Evolutionary conservation across 2,113 vertebrate genomes (phyloP), one percentile per base, ranked within the genome.

Genomic region (Thomomys bottae): DNA sequence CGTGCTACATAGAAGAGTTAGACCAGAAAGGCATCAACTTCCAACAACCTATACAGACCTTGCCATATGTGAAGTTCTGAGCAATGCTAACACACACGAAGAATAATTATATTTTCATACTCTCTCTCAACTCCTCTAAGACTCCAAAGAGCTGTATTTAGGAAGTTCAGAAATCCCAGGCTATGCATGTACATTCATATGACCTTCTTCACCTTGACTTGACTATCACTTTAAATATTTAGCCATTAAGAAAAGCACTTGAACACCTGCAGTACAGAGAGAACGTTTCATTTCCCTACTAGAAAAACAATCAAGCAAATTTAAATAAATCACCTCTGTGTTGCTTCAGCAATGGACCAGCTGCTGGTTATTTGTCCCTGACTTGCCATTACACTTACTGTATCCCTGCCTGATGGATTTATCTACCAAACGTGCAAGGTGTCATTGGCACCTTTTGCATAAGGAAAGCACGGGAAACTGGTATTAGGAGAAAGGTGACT

Each of bases 251-350:
- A 82, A 6, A 96, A 96, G 64, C 38, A 73, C 89, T 84, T 49
- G 40, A 96, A 72, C 81, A 94, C 92, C 96, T 97, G 95, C 34
- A 68, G 18, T 70, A 88, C 87, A 84, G 89, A 85, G 49, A 95
- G 88, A 89, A 82, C 78, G 57, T 91, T 95, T 68, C 36, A 95
- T 97, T 96, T 97, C 77, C 82, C 92, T 94, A 84, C 92, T 91
- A 91, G 85, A 97, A 96, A 95, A 97, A 94, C 78, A 90, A 92
- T 91, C 82, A 92, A 92, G 92, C 92, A 90, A 81, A 96, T 96
- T 96, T 97, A 97, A 96, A 95, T 88, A 96, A 96, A 96, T 88
- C 20, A 87, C 84, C 88, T 93, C 90, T 26, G 26, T 94, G 83
- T 78, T 95, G 79, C 83, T 93, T 78, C 70, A 94, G 72, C 96